These are phyloP conservation scores for Heliconius congener DNA, from an alignment of 1,140 invertebrate species.

Conservation along the genomic window DNA sequence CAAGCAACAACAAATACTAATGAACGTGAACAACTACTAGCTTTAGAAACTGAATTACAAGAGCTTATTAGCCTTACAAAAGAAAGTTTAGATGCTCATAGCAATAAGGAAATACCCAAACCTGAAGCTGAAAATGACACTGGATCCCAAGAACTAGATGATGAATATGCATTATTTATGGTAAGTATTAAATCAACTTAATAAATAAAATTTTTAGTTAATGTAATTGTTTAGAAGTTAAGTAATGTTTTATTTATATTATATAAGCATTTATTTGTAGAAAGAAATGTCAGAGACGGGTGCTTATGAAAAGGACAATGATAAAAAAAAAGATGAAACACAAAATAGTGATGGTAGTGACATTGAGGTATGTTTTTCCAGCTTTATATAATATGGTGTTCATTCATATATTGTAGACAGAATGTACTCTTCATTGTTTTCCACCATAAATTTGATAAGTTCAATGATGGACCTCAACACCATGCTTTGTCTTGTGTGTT, in stretches of 20 bases:
- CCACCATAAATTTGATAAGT: no score
- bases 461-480: no score
- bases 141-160: constrained; percentile 73
- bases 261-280: constrained; percentile 44
- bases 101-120: constrained; percentile 31
- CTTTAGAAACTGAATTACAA: constrained; percentile 84
- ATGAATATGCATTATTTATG: constrained; percentile 88
- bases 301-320: constrained; percentile 56
- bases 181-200: constrained; percentile 55
- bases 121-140: constrained; percentile 34
- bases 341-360: constrained; percentile 51
- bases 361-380: constrained; percentile 56
- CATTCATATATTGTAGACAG: no score
- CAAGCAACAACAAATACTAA: constrained; percentile 70
- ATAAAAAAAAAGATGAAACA: constrained; percentile 26
- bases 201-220: background rate
- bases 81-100: constrained; percentile 77
- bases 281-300: constrained; percentile 74
- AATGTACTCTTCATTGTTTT: no score
- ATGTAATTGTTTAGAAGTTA: background rate
- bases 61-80: constrained; percentile 85
- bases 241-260: background rate
- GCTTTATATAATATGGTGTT: no score
- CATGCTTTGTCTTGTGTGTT: no score
- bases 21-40: constrained; percentile 83